phyloP scores from a whole-genome alignment of 2,888 invertebrate species.

The Priocnemis perturbator region DNA sequence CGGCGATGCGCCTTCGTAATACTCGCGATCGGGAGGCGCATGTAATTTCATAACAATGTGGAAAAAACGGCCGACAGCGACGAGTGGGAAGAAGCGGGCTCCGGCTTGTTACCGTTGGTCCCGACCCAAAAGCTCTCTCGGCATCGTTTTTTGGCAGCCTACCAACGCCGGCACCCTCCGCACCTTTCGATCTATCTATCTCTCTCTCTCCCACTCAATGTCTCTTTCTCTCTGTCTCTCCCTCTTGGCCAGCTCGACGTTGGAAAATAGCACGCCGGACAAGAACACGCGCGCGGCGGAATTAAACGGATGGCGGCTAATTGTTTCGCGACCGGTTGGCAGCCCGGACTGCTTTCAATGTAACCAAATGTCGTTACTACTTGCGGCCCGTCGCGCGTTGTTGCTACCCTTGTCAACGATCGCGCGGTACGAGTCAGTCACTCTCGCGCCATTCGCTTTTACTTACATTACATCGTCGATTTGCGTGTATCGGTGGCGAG shows the following conservation, averaged over 20 bases:
- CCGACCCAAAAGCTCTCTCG: conserved; percentile 59
- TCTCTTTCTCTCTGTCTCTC: neutral
- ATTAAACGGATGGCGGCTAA: conserved; percentile 37
- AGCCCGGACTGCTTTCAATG: too few species aligned
- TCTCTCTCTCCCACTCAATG: neutral
- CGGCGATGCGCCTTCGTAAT: conserved; percentile 42
- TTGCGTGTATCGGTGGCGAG: too few species aligned
- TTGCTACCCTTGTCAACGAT: too few species aligned
- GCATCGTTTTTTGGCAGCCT: conserved; percentile 44
- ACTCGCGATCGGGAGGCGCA: conserved; percentile 42
- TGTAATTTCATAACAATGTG: conserved; percentile 60
- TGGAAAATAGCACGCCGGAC: conserved; percentile 56
- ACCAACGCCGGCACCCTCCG: conserved; percentile 37
- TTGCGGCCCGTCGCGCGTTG: too few species aligned
- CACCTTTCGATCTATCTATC: conserved; percentile 15
- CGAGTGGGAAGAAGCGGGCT: conserved; percentile 19
- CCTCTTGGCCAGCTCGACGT: conserved; percentile 22
- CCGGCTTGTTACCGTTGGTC: conserved; percentile 57
- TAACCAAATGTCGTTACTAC: too few species aligned
- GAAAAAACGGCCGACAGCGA: conserved; percentile 34
- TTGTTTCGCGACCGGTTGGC: too few species aligned
- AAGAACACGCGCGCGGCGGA: conserved; percentile 26
- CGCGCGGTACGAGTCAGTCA: too few species aligned
- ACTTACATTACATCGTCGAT: too few species aligned
- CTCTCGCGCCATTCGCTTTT: too few species aligned